Evolutionary conservation across 2,797 vertebrate species (phyloP), one percentile per base, ranked within the genome.

Genomic region (Acanthiza pusilla): DNA sequence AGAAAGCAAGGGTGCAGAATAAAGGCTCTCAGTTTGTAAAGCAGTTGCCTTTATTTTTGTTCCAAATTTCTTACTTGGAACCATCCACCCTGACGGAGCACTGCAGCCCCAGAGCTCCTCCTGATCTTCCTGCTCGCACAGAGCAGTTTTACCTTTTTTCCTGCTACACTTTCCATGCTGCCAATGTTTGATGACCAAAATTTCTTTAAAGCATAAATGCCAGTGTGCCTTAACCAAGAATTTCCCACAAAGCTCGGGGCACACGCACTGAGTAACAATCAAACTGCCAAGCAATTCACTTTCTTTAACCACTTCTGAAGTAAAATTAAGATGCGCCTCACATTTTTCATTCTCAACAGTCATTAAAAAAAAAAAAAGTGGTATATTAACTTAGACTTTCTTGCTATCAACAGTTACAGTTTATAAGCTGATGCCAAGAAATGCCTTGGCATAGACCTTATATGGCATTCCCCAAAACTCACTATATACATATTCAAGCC

Each of bases 361-460:
- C 48, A 53, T 17, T 89, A 81, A 77, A 68, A 2, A 73, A 42
- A 38, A 42, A 20, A 34, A 16, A 53, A 29, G 6, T 5, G 14
- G 3, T 25, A 50, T 34, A 36, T 66, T 50, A 47, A 40, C 17
- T 91, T 32, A 13, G 3, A 2, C 78, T 85, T 72, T 42, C 66
- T 67, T 70, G 36, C 32, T 61, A 61, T 45, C 82, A 78, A 43
- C 61, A 55, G 51, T 53, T 45, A 61, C 2, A 58, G 88, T 81
- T 93, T 89, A 83, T 82, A 84, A 80, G 60, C 34, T 67, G 93
- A 57, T 85, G 93, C 93, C 92, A 94, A 92, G 70, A 85, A 76
- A 53, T 36, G 26, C 27, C 40, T 29, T 85, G 66, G 50, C 38
- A 77, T 34, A 36, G 40, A 50, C 95, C 90, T 94, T 80, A 78